phyloP scores from a whole-genome alignment of 1,140 invertebrate species.

The Ridgeia piscesae region DNA sequence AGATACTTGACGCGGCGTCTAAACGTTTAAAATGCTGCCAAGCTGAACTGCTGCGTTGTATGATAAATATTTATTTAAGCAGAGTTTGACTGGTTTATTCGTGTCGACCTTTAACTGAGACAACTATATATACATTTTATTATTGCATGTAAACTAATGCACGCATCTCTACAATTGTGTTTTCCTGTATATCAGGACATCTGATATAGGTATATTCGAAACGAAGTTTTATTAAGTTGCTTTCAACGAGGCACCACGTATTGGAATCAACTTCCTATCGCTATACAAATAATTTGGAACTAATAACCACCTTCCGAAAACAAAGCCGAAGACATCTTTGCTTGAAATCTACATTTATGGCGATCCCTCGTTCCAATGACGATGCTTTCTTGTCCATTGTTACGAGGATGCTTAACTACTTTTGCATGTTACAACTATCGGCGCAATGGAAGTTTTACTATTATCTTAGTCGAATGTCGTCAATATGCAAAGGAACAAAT shows the following conservation, averaged over 20 bases:
- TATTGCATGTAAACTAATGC: background rate
- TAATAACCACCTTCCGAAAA: too few relatives aligned
- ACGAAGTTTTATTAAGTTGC: background rate
- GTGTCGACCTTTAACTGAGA: background rate
- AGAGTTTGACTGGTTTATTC: background rate
- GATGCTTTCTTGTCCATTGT: too few relatives aligned
- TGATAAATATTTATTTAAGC: background rate
- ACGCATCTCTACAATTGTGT: background rate
- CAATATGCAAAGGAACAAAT: background rate
- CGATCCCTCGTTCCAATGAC: too few relatives aligned
- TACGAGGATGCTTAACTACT: too few relatives aligned
- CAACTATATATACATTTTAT: background rate
- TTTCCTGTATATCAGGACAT: background rate
- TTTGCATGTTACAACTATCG: too few relatives aligned
- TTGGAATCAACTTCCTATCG: too few relatives aligned
- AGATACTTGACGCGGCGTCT: background rate
- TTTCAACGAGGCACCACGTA: background rate
- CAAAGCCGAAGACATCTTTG: too few relatives aligned
- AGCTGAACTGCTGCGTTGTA: background rate
- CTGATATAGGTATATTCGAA: too few relatives aligned
- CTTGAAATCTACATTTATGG: too few relatives aligned
- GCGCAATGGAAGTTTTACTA: too few relatives aligned
- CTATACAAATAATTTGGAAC: too few relatives aligned
- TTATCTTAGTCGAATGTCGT: too few relatives aligned
- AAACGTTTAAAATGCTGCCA: background rate